Percentiles rank a stretch among this genome's conserved stretches.
Evolutionary conservation across 2,113 vertebrate species (phyloP).

Genomic region (Corydoras sp.): DNA sequence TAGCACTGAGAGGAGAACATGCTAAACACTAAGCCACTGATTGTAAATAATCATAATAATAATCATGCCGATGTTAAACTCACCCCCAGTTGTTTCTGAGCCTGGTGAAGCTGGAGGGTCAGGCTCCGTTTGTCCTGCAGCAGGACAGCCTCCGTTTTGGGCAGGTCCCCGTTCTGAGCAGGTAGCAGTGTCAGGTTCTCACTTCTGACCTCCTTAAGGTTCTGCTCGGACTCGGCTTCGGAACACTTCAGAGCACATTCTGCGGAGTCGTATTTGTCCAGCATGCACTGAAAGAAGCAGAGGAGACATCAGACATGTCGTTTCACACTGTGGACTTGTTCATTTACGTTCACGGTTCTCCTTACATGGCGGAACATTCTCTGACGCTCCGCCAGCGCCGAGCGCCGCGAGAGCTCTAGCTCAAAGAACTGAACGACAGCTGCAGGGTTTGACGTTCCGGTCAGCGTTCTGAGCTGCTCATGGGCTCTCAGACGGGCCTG

Average conservation of each 20-base stretch:
- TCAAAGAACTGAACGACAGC: constrained; percentile 41
- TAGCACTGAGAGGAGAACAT: no score
- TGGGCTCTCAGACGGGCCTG: constrained; percentile 11
- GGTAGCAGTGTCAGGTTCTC: constrained; percentile 51
- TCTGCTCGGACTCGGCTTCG: constrained; percentile 2
- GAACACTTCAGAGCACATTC: neutral
- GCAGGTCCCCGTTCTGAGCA: constrained; percentile 16
- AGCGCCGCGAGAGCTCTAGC: constrained; percentile 27
- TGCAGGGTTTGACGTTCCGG: neutral
- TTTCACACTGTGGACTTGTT: no score
- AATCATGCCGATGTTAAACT: no score
- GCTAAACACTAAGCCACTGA: no score
- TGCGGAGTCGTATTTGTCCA: constrained; percentile 22
- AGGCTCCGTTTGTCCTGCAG: constrained; percentile 50
- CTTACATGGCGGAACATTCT: constrained; percentile 3
- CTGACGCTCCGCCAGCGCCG: neutral
- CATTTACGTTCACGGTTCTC: neutral
- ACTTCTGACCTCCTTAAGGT: constrained; percentile 46
- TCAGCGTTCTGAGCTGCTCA: constrained; percentile 20
- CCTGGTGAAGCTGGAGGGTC: constrained; percentile 38
- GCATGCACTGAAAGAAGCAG: constrained; percentile 23
- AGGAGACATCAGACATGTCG: no score
- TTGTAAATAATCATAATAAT: no score
- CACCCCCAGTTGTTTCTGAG: constrained; percentile 47
- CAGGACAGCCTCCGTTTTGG: constrained; percentile 40